Evolutionary conservation across 2,797 vertebrate genomes (phyloP).

Genomic region (Lophius americanus): DNA sequence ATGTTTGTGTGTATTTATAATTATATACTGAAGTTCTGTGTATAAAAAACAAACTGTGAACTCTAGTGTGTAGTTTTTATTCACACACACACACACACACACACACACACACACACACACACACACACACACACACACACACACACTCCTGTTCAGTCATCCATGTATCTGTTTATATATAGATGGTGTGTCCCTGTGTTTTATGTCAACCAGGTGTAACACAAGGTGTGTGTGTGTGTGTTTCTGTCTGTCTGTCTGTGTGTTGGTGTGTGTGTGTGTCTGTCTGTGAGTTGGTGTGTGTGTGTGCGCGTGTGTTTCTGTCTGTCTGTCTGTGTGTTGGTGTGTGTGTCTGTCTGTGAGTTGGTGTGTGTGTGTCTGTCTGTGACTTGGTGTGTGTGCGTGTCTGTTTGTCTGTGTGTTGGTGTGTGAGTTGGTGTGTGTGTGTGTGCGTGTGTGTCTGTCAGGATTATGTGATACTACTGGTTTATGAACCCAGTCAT

Average conservation of each 20-base stretch:
- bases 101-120: constrained; percentile 4
- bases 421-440: too few species aligned
- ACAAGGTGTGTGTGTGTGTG: neutral
- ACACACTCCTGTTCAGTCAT: constrained; percentile 5
- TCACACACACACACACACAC: neutral
- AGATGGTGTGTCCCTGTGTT: neutral
- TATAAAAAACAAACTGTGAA: neutral
- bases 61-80: neutral
- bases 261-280: too few species aligned
- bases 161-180: neutral
- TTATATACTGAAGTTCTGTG: neutral
- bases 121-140: constrained; percentile 20
- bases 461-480: too few species aligned
- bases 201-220: neutral
- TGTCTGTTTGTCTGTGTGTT: too few species aligned
- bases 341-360: too few species aligned
- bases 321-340: neutral
- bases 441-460: too few species aligned
- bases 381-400: neutral
- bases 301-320: neutral
- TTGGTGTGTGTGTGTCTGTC: too few species aligned
- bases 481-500: too few species aligned
- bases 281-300: neutral
- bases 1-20: neutral
- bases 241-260: too few species aligned